Percentiles rank a stretch among this genome's conserved stretches.
Evolutionary conservation across 2,888 invertebrate species (phyloP).

Genomic region (Odiellus spinosus): DNA sequence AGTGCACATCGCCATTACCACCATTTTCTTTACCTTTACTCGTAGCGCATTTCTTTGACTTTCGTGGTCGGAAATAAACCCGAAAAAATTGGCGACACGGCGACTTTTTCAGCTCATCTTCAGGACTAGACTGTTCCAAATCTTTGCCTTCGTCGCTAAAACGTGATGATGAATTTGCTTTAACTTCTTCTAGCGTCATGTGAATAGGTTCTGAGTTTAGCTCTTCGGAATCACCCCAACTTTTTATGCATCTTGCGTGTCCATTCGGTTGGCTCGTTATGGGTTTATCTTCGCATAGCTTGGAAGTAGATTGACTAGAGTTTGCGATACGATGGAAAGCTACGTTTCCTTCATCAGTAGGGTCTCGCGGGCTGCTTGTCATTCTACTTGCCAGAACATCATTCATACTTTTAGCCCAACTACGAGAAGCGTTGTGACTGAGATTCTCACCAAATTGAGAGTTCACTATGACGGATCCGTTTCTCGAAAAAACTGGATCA

Average conservation of each 20-base stretch:
- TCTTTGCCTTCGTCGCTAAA: neutral
- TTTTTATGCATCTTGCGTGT: too few species aligned
- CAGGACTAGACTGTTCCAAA: neutral
- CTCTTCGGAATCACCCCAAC: constrained; percentile 3
- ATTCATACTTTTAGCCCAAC: neutral
- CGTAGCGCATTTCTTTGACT: neutral
- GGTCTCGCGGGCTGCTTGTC: neutral
- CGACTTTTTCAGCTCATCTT: neutral
- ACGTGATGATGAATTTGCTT: constrained; percentile 7
- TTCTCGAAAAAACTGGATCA: neutral
- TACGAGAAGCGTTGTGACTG: too few species aligned
- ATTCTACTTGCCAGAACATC: neutral
- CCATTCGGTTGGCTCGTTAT: too few species aligned
- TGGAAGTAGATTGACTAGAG: too few species aligned
- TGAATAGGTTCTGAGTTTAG: constrained; percentile 55
- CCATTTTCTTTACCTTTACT: too few species aligned
- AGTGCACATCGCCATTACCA: neutral
- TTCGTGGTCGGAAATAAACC: neutral
- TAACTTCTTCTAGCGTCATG: constrained; percentile 45
- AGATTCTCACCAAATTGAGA: neutral
- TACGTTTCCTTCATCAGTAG: neutral
- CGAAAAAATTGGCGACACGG: neutral
- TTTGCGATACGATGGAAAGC: constrained; percentile 5
- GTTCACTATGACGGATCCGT: neutral
- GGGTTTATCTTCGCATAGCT: too few species aligned